Conservation (phyloP, 2,888 invertebrate species). For the Lamproptera curius region DNA sequence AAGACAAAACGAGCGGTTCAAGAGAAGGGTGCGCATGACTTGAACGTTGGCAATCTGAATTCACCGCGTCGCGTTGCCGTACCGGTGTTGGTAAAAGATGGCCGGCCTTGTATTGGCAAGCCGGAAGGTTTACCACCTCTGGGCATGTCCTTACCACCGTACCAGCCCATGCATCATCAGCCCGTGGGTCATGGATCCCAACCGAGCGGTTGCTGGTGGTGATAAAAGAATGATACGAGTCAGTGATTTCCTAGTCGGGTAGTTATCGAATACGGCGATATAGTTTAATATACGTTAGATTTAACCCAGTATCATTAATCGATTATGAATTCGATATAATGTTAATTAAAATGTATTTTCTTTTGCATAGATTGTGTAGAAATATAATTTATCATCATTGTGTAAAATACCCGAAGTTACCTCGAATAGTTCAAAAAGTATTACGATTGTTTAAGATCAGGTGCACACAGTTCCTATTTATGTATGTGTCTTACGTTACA, state of each 20-base stretch:
- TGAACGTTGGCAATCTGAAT: constrained; percentile 82
- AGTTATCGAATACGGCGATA: not conserved
- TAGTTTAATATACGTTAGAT: not conserved
- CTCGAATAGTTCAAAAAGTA: constrained; percentile 59
- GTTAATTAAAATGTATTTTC: too few species aligned
- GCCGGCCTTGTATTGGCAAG: constrained; percentile 89
- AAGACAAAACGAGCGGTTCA: constrained; percentile 99
- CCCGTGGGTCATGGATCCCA: constrained; percentile 59
- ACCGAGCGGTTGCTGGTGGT: constrained; percentile 78
- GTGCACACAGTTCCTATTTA: constrained; percentile 70
- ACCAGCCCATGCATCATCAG: constrained; percentile 67
- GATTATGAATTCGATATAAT: too few species aligned
- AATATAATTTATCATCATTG: not conserved
- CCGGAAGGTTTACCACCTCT: constrained; percentile 72
- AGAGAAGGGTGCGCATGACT: constrained; percentile 89
- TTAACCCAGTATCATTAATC: too few species aligned
- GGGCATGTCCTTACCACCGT: constrained; percentile 72
- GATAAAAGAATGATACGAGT: constrained; percentile 34
- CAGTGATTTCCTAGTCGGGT: constrained; percentile 60
- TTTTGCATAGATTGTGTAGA: not conserved
- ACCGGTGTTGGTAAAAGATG: constrained; percentile 95
- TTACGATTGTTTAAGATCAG: constrained; percentile 35
- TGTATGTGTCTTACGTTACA: constrained; percentile 38
- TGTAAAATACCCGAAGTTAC: constrained; percentile 30
- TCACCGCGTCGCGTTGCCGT: constrained; percentile 96